phyloP scores from a whole-genome alignment of 2,888 invertebrate species.

The Fissipunctia ypsillon region DNA sequence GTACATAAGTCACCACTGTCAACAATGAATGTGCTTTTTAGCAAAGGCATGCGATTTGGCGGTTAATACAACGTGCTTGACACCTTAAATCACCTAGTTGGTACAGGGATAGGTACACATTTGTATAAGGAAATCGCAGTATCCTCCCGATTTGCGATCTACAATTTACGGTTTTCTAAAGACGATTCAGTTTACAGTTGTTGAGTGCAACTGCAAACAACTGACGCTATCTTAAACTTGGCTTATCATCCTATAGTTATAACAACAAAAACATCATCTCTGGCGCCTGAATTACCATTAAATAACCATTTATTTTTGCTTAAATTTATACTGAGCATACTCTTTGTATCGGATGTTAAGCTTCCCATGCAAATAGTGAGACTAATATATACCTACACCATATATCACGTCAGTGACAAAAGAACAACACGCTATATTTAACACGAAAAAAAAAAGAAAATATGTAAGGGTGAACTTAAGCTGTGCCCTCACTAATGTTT shows the following conservation, averaged over 20 bases:
- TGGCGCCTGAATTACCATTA: slow-evolving; percentile 4
- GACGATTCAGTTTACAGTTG: neutral
- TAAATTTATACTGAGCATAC: neutral
- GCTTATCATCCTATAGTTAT: neutral
- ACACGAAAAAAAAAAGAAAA: slow-evolving; percentile 8
- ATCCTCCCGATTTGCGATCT: neutral
- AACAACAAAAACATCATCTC: neutral
- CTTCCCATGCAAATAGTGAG: slow-evolving; percentile 21
- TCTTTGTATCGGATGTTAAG: slow-evolving; percentile 4
- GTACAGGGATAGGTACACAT: neutral
- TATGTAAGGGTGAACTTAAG: neutral
- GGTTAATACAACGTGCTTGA: neutral
- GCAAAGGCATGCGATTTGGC: neutral
- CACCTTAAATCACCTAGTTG: neutral
- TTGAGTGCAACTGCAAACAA: neutral
- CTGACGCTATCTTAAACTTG: neutral
- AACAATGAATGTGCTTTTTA: neutral
- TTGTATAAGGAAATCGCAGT: too few species aligned
- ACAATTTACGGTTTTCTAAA: neutral
- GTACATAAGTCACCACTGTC: neutral
- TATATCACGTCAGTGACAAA: slow-evolving; percentile 26
- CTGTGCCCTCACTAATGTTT: neutral
- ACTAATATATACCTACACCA: slow-evolving; percentile 6
- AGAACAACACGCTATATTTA: slow-evolving; percentile 24
- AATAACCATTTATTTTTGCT: neutral